phyloP scores from a whole-genome alignment of 2,113 vertebrate genomes.

The Pyxicephalus adspersus region DNA sequence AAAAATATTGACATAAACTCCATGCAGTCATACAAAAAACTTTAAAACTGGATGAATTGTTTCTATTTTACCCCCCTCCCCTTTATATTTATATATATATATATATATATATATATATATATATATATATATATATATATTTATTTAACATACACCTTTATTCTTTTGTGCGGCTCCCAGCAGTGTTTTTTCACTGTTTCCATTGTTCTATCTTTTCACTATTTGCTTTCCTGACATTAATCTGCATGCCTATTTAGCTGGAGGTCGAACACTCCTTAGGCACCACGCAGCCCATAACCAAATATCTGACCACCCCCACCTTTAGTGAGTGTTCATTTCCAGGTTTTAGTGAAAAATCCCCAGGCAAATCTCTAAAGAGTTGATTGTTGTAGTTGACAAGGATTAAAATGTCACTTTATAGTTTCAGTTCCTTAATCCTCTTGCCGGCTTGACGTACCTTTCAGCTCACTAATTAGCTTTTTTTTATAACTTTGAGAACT shows the following conservation, averaged over 20 bases:
- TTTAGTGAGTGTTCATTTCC: constrained; percentile 46
- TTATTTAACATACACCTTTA: neutral
- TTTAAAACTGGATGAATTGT: no score
- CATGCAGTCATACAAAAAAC: no score
- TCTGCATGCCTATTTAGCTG: neutral
- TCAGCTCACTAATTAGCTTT: constrained; percentile 40
- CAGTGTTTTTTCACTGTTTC: neutral
- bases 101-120: no score
- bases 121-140: no score
- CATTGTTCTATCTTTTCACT: neutral
- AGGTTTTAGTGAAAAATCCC: constrained; percentile 37
- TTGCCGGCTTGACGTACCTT: constrained; percentile 31
- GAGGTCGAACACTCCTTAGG: neutral
- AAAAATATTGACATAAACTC: no score
- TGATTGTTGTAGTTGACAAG: constrained; percentile 50
- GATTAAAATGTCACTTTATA: constrained; percentile 54
- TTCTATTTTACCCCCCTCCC: no score
- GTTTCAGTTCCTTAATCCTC: constrained; percentile 51
- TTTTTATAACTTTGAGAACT: constrained; percentile 10
- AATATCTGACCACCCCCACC: neutral
- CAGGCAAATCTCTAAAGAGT: constrained; percentile 36
- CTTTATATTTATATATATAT: no score
- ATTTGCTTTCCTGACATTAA: neutral
- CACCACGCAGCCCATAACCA: neutral
- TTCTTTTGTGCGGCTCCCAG: neutral